These are phyloP conservation scores for Melanocharis versteri DNA, from an alignment of 2,113 vertebrate species.

Conservation along the genomic window DNA sequence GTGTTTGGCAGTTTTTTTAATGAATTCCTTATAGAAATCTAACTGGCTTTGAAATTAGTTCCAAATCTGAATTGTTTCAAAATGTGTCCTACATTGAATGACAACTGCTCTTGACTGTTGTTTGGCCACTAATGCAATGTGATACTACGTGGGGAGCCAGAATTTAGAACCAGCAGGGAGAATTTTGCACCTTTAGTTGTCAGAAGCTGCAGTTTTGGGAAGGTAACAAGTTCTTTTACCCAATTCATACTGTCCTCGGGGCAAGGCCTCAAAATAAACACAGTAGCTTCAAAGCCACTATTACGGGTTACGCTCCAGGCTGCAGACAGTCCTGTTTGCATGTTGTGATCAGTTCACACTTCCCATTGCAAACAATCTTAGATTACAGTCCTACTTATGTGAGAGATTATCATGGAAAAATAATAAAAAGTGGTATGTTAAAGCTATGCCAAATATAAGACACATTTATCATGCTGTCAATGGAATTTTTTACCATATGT, in stretches of 20 bases:
- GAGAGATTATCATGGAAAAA: slow-evolving; percentile 12
- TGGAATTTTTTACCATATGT: slow-evolving; percentile 21
- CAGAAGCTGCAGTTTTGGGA: not conserved
- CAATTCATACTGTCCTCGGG: not conserved
- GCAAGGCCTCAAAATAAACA: not conserved
- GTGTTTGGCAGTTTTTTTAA: not conserved
- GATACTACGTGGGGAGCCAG: not conserved
- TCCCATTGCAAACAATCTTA: slow-evolving; percentile 7
- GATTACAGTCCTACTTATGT: not conserved
- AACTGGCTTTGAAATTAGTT: slow-evolving; percentile 57
- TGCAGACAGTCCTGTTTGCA: not conserved
- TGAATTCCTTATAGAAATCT: slow-evolving; percentile 49
- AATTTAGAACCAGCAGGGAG: not conserved
- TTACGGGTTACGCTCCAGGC: not conserved
- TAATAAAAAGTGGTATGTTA: slow-evolving; percentile 35
- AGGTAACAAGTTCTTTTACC: not conserved
- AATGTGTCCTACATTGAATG: slow-evolving; percentile 53
- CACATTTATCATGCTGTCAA: slow-evolving; percentile 28
- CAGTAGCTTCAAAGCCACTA: not conserved
- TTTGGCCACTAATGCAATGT: not conserved
- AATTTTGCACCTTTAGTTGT: not conserved
- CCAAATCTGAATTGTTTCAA: slow-evolving; percentile 70
- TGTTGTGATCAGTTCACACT: slow-evolving; percentile 11
- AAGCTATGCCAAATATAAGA: slow-evolving; percentile 26
- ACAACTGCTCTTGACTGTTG: not conserved